Evolutionary conservation across 2,113 vertebrate genomes (phyloP).

Genomic region (Bufo bufo): DNA sequence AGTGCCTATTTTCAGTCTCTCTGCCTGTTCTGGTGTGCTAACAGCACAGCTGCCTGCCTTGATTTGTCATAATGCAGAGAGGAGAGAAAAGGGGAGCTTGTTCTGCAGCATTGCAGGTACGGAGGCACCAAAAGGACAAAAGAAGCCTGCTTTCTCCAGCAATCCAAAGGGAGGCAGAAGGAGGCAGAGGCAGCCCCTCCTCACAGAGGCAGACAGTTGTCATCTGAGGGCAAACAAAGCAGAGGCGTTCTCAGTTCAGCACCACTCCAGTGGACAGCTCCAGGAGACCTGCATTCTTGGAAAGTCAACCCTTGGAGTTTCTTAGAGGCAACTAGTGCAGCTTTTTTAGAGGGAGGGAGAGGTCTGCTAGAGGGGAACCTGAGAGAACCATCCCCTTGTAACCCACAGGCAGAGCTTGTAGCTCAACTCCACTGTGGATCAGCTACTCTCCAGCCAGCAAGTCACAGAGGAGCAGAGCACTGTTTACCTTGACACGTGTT

Average conservation of each 20-base stretch:
- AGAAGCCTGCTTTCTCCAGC: conserved; percentile 63
- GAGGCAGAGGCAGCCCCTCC: conserved; percentile 50
- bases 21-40: conserved; percentile 69
- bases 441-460: not conserved
- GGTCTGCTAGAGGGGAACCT: not conserved
- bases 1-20: conserved; percentile 59
- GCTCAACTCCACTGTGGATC: not conserved
- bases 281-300: conserved; percentile 51
- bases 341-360: conserved; percentile 22
- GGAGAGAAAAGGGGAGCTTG: conserved; percentile 68
- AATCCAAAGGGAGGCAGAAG: conserved; percentile 43
- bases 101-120: conserved; percentile 87
- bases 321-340: conserved; percentile 61
- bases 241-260: conserved; percentile 56
- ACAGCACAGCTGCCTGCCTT: conserved; percentile 80
- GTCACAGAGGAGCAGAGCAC: conserved; percentile 65
- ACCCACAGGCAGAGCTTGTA: conserved; percentile 17
- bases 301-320: conserved; percentile 54
- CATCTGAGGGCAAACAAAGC: conserved; percentile 64
- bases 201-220: conserved; percentile 50
- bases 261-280: conserved; percentile 55
- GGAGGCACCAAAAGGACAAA: conserved; percentile 79
- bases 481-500: conserved; percentile 81
- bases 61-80: conserved; percentile 91
- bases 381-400: conserved; percentile 10